Conservation (phyloP, 2,888 invertebrate species). For the Sesamia inferens region DNA sequence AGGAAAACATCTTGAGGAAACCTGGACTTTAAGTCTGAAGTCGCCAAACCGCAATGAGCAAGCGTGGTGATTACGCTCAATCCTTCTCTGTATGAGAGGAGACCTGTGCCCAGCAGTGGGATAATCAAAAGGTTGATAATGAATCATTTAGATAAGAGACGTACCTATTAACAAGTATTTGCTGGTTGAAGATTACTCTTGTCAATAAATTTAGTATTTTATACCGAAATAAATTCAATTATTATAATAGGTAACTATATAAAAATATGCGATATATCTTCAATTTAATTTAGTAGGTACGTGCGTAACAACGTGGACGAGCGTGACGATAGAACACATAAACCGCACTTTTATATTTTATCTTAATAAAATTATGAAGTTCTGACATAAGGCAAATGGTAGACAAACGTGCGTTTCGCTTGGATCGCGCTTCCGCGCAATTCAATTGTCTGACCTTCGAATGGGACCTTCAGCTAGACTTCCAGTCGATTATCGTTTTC, state of each 20-base stretch:
- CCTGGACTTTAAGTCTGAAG: too few relatives aligned
- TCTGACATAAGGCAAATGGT: constrained; percentile 23
- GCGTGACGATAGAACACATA: neutral
- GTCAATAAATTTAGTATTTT: neutral
- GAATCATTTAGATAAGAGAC: neutral
- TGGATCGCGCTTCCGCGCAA: constrained; percentile 52
- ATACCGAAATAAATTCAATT: neutral
- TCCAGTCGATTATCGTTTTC: constrained; percentile 52
- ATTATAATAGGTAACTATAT: too few relatives aligned
- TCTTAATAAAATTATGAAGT: constrained; percentile 13
- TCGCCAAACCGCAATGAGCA: too few relatives aligned
- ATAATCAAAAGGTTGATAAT: too few relatives aligned
- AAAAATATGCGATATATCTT: too few relatives aligned
- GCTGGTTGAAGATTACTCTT: neutral
- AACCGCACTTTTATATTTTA: neutral
- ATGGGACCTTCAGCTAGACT: constrained; percentile 54
- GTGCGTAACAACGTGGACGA: neutral
- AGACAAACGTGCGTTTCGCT: constrained; percentile 43
- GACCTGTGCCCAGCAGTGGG: too few relatives aligned
- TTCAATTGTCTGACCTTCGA: constrained; percentile 57
- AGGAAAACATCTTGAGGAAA: too few relatives aligned
- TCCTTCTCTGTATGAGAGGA: too few relatives aligned
- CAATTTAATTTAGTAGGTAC: too few relatives aligned
- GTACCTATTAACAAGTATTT: neutral
- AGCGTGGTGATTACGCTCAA: too few relatives aligned